phyloP scores from a whole-genome alignment of 2,113 vertebrate genomes.

The Mobula hypostoma region DNA sequence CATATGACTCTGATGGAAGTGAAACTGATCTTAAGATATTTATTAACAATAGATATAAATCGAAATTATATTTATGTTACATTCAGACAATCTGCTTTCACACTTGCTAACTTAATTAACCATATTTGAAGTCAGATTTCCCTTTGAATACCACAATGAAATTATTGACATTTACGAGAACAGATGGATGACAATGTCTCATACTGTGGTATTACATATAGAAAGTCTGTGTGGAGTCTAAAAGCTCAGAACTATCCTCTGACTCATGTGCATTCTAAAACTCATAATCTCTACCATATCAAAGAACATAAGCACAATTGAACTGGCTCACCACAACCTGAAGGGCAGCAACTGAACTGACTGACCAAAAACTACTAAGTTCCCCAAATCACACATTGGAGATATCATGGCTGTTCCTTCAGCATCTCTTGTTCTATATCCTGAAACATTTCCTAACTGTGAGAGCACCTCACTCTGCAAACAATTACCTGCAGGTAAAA shows the following conservation, averaged over 20 bases:
- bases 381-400: too few species aligned
- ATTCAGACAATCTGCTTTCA: neutral
- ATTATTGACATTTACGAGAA: neutral
- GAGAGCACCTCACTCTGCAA: too few species aligned
- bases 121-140: neutral
- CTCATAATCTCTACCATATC: too few species aligned
- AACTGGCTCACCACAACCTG: too few species aligned
- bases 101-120: neutral
- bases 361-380: too few species aligned
- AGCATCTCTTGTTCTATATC: too few species aligned
- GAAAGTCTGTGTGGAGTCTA: neutral
- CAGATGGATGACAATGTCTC: neutral
- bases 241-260: neutral
- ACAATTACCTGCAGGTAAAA: too few species aligned
- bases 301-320: too few species aligned
- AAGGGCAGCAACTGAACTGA: too few species aligned
- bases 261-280: neutral
- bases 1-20: neutral
- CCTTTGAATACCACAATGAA: neutral
- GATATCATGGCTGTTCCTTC: too few species aligned
- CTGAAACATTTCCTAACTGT: too few species aligned
- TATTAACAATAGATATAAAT: neutral
- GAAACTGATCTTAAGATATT: neutral
- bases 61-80: neutral
- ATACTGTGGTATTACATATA: neutral